Evolutionary conservation across 2,797 vertebrate genomes (phyloP), one percentile per base, ranked within the genome.

Genomic region (Malurus splendens): DNA sequence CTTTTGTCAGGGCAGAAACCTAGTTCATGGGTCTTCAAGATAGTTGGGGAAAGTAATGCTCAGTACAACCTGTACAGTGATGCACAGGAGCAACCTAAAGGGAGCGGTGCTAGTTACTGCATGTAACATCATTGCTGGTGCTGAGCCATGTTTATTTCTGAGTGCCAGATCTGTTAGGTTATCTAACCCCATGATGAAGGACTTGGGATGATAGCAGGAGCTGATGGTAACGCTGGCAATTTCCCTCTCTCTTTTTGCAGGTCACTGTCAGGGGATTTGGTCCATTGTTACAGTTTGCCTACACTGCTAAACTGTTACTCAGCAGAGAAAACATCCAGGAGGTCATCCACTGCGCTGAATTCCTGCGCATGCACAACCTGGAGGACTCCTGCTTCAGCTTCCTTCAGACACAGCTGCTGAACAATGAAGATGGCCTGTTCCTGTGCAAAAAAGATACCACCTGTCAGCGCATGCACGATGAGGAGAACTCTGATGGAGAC

Each of bases 351-450:
- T 99, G 99, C 76, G 99, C 99, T 1, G 98, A 99, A 96, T 99
- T 99, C 97, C 98, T 99, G 97, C 99, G 98, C 97, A 99, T 99
- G 98, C 99, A 99, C 97, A 99, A 99, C 97, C 98, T 99, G 86
- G 99, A 99, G 97, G 99, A 99, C 97, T 99, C 99, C 48, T 99
- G 99, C 97, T 99, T 99, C 97, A 98, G 99, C 94, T 99, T 99
- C 96, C 98, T 99, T 95, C 99, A 99, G 96, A 98, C 98, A 4
- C 99, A 99, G 85, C 98, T 99, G 91, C 98, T 98, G 93, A 98
- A 98, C 71, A 98, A 98, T 6, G 98, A 99, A 84, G 98, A 99
- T 87, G 97, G 98, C 90, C 93, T 98, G 90, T 97, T 98, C 84
- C 97, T 98, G 91, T 98, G 98, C 97, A 98, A 97, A 60, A 99